Base-by-base conservation (phyloP, 2,113 vertebrate species). In the Terrapene triunguis region DNA sequence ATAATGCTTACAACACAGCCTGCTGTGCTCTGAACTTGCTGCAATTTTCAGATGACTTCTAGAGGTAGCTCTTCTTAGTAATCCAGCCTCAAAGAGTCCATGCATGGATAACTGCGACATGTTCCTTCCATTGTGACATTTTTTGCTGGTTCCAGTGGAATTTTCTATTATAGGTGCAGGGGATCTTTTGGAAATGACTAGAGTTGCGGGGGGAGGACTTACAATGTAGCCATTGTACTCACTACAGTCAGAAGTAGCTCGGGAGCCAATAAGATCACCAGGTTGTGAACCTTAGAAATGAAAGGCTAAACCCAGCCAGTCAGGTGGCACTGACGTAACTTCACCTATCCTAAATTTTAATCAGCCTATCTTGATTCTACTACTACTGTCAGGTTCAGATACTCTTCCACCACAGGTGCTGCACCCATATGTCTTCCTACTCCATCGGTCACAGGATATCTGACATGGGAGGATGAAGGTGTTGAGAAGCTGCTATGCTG, bases 11-110 rank as follows among this genome's bases (percentile, higher is more conserved):
- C 0, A 91, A 44, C 17, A 91, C 51, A 24, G 48, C 8, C 16
- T 8, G 0, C 1, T 78, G 44, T 42, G 27, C 10, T 93, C 62
- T 91, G 48, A 32, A 16, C n/a, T 86, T 91, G 69, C 4, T 1
- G n/a, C 0, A 1, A 3, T 76, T 85, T 86, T 32, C 25, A 91
- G 38, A 83, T 92, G 83, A 81, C 50, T 85, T 92, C 65, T 29
- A 80, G 16, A 29, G 53, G 0, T 78, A 83, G 17, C 5, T 19
- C 57, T 50, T 1, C 32, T 82, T 79, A 81, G 65, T 16, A 91
- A 83, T 89, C 88, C 10, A 44, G 79, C 54, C 88, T 89, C 44
- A 87, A 51, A 84, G 79, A 84, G 47, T 29, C 10, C 89, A 82
- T 44, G 8, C 1, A 69, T 24, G 13, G 13, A 10, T 80, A 54